Evolutionary conservation across 2,888 invertebrate species (phyloP).

Genomic region (Ormyrus labotus): DNA sequence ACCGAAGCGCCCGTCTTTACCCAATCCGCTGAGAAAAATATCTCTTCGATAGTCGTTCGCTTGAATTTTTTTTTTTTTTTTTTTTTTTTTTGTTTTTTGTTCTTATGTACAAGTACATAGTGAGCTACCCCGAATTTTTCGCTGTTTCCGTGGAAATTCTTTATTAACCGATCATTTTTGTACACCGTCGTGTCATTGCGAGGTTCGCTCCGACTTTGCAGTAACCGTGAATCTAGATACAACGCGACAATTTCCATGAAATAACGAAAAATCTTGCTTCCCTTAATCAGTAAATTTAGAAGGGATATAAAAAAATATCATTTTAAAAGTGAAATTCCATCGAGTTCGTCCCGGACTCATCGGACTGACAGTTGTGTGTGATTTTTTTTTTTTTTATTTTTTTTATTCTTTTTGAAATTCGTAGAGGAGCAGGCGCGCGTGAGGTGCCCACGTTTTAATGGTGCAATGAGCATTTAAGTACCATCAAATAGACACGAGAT

Average conservation of each 20-base stretch:
- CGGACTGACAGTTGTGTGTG: slow-evolving; percentile 11
- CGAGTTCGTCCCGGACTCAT: slow-evolving; percentile 50
- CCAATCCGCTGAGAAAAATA: slow-evolving; percentile 44
- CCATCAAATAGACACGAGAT: slow-evolving; percentile 70
- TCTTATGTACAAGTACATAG: no score
- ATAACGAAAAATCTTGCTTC: slow-evolving; percentile 8
- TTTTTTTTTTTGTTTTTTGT: not conserved
- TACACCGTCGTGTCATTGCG: no score
- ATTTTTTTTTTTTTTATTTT: not conserved
- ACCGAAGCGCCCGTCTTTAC: slow-evolving; percentile 40
- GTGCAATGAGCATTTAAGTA: slow-evolving; percentile 66
- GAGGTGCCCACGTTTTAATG: slow-evolving; percentile 11
- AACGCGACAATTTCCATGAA: slow-evolving; percentile 3
- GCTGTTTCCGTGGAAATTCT: no score
- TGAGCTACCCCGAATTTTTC: no score
- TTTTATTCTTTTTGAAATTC: slow-evolving; percentile 36
- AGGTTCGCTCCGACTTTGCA: no score
- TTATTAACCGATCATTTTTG: no score
- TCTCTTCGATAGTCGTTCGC: slow-evolving; percentile 33
- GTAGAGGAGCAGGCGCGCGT: slow-evolving; percentile 23
- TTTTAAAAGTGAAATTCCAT: slow-evolving; percentile 15
- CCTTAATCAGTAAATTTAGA: not conserved
- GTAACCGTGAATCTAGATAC: slow-evolving; percentile 13
- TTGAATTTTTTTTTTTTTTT: not conserved
- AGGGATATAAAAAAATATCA: not conserved